phyloP scores from a whole-genome alignment of 2,797 vertebrate species.

The Sebastes kiyomatsui region DNA sequence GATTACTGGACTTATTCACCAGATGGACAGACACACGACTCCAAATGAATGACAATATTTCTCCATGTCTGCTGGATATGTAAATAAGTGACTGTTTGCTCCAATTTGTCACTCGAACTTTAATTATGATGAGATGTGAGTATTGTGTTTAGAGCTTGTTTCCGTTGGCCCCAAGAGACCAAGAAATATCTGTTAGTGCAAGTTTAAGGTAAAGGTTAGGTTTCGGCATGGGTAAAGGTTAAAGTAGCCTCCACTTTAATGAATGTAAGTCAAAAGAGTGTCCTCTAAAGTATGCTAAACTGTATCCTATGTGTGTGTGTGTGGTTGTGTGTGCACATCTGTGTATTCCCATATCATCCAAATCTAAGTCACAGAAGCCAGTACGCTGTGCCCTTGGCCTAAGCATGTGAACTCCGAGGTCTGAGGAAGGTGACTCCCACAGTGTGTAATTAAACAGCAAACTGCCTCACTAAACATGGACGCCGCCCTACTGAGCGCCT shows the following conservation, averaged over 20 bases:
- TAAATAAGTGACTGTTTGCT: too few species aligned
- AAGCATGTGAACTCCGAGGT: constrained; percentile 58
- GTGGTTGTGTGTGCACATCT: neutral
- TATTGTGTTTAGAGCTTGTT: neutral
- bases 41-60: neutral
- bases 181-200: neutral
- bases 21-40: neutral
- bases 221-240: neutral
- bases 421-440: constrained; percentile 83
- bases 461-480: constrained; percentile 79
- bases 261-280: neutral
- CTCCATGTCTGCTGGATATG: too few species aligned
- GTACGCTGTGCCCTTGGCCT: constrained; percentile 57
- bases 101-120: neutral
- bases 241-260: neutral
- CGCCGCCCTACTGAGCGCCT: constrained; percentile 64
- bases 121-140: neutral
- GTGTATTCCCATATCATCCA: constrained; percentile 39
- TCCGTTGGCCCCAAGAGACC: neutral
- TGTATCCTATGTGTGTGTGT: neutral
- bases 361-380: constrained; percentile 43
- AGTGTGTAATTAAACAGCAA: constrained; percentile 84
- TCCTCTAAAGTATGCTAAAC: neutral
- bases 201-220: neutral
- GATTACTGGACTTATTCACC: neutral